Evolutionary conservation across 2,888 invertebrate species (phyloP), one percentile per base, ranked within the genome.

Genomic region (Noctua comes): DNA sequence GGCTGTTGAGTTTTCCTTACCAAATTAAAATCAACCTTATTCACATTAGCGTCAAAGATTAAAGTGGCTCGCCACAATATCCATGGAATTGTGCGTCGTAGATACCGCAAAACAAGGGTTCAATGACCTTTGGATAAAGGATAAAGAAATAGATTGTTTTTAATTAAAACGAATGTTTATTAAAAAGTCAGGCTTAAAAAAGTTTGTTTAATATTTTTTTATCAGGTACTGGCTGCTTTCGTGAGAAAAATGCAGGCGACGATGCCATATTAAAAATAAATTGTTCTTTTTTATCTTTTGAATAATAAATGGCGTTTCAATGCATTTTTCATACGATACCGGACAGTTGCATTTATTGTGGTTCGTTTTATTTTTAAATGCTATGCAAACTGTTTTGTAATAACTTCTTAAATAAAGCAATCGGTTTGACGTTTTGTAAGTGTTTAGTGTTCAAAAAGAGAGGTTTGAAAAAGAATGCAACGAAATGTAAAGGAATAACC

Each of bases 61-160:
- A 79, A 57, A 76, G 46, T 88, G 8, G 7, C 8, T n/a, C 21
- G n/a, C 4, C 8, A 18, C 7, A 48, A 27, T 1, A 7, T 7
- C 31, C n/a, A 54, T 64, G 21, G 65, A 51, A 68, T 70, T 73
- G 43, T 75, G n/a, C 68, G 59, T 79, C 80, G 80, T 78, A 76
- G 59, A 80, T 85, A 76, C 83, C 72, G 73, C 85, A 81, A 76
- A 76, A 80, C 83, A 83, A 79, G 80, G 70, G 90, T 83, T 88
- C 88, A 72, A 72, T 80, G 80, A 86, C 83, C 88, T 82, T 48
- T 77, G 76, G 40, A 27, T 82, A 74, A 71, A 85, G 77, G 68
- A 77, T 79, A 82, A 78, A 69, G n/a, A 77, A 74, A 16, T 27
- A 73, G 27, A 57, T 72, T 75, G 77, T 73, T 77, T 83, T 72